Evolutionary conservation across 2,888 invertebrate genomes (phyloP), one percentile per base, ranked within the genome.

Genomic region (Eupithecia insigniata): DNA sequence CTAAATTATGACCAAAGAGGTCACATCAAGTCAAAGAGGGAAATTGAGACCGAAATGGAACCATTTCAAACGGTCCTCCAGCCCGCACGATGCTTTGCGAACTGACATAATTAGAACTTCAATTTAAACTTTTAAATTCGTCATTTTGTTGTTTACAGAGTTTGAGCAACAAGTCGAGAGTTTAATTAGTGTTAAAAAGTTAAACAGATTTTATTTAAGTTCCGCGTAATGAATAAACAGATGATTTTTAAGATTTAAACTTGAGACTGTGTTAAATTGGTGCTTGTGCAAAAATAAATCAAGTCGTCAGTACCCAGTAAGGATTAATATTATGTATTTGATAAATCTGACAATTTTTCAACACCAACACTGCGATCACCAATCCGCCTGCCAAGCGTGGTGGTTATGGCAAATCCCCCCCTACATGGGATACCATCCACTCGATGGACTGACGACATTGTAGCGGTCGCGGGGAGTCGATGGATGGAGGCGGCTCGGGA

Each of bases 141-240:
- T 74, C 75, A 73, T 78, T 78, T 76, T 73, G 77, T 79, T 80
- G 77, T 78, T 77, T 72, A 75, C 76, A 72, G 74, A 77, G 72
- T 75, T 79, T 66, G 74, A 76, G 78, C 80, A 81, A 82, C 81
- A 79, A 79, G 81, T 79, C 76, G 74, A 74, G 79, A 77, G 80
- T 78, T 79, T 83, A 83, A 82, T 83, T 81, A 80, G 78, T 71
- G 78, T 75, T 78, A 72, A 74, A 78, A 78, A 62, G 69, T 71
- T 73, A 62, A 74, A 71, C 66, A 66, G 69, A 43, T 61, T 70
- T 68, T 65, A 46, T 66, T 68, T 51, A 22, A 39, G n/a, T 58
- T 22, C 55, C 36, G 36, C 36, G 26, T 28, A 26, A 5, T 30
- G 4, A 39, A 30, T 30, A n/a, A n/a, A n/a, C 28, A 32, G 5